Evolutionary conservation across 2,888 invertebrate genomes (phyloP).

Genomic region (Dasypogon diadema): DNA sequence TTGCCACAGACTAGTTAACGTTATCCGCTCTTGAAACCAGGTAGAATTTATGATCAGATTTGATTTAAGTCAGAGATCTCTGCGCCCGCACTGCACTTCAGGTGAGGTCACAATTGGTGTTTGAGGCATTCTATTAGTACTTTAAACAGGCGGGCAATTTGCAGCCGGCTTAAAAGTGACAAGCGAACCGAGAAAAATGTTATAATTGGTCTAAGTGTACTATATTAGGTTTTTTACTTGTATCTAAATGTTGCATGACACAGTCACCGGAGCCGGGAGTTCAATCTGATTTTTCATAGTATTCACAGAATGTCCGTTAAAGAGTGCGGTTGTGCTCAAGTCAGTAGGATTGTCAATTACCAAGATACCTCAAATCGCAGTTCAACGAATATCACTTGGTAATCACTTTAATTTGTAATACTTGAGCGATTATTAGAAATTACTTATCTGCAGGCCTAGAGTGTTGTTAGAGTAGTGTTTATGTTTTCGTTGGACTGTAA

Average conservation of each 20-base stretch:
- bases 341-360: slow-evolving; percentile 11
- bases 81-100: neutral
- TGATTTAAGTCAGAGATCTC: neutral
- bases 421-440: too few species aligned
- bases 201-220: neutral
- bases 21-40: neutral
- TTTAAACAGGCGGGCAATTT: neutral
- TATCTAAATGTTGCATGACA: neutral
- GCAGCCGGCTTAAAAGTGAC: neutral
- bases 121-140: neutral
- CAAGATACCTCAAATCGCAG: neutral
- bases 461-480: too few species aligned
- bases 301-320: slow-evolving; percentile 48
- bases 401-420: neutral
- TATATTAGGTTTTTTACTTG: neutral
- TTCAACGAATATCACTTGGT: neutral
- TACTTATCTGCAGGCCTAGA: too few species aligned
- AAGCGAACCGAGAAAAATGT: neutral
- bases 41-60: slow-evolving; percentile 6
- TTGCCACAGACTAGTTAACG: neutral
- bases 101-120: slow-evolving; percentile 13
- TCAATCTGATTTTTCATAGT: neutral
- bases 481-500: too few species aligned
- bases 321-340: slow-evolving; percentile 50
- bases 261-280: neutral